A percentile compares a stretch with the other conserved stretches of the same genome.
phyloP scores from a whole-genome alignment of 2,888 invertebrate genomes.

The Drosophila merina region DNA sequence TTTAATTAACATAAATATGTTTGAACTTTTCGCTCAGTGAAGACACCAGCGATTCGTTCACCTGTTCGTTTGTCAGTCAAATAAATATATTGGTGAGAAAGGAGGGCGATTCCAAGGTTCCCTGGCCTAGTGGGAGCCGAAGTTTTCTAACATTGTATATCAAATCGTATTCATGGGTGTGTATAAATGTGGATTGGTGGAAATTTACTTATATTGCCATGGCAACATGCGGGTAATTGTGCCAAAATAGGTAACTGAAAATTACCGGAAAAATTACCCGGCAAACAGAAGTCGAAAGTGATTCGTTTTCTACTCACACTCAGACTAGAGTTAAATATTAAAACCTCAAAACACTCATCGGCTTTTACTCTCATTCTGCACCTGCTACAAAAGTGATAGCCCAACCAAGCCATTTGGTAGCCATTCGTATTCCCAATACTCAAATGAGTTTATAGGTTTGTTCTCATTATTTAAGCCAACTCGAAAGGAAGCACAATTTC shows the following conservation, averaged over 20 bases:
- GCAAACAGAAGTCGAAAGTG: slow-evolving; percentile 10
- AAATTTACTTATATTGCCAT: slow-evolving; percentile 57
- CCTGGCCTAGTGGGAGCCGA: slow-evolving; percentile 28
- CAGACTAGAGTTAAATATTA: neutral
- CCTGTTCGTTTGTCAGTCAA: slow-evolving; percentile 33
- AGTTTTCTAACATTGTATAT: slow-evolving; percentile 51
- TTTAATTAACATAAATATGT: slow-evolving; percentile 80
- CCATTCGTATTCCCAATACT: slow-evolving; percentile 56
- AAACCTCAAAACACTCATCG: neutral
- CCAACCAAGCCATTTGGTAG: slow-evolving; percentile 46
- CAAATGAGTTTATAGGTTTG: slow-evolving; percentile 64
- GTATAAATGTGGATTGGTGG: slow-evolving; percentile 49
- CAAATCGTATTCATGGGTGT: slow-evolving; percentile 14
- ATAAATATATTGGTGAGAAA: slow-evolving; percentile 27
- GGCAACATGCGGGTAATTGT: slow-evolving; percentile 44
- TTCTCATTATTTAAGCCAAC: slow-evolving; percentile 54
- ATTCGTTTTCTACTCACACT: neutral
- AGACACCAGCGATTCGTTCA: slow-evolving; percentile 32
- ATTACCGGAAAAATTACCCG: slow-evolving; percentile 9
- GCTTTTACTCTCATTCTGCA: slow-evolving; percentile 3
- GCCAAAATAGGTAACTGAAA: slow-evolving; percentile 9
- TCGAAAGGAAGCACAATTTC: slow-evolving; percentile 10
- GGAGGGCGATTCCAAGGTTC: slow-evolving; percentile 61
- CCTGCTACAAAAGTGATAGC: slow-evolving; percentile 19
- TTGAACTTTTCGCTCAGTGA: slow-evolving; percentile 59